phyloP scores from a whole-genome alignment of 2,888 invertebrate genomes.

The Nowickia ferox region DNA sequence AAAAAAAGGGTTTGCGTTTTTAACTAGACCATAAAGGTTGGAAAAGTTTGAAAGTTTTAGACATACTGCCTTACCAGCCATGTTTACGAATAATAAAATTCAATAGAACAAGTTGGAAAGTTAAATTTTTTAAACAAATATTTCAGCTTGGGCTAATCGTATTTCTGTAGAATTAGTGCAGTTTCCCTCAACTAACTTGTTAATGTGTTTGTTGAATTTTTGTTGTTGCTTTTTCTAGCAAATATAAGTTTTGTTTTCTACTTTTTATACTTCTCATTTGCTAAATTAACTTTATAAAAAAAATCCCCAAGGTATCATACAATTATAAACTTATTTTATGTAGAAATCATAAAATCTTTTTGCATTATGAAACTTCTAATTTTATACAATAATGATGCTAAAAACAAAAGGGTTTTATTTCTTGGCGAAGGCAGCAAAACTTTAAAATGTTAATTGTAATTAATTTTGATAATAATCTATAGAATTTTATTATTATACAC shows the following conservation, averaged over 20 bases:
- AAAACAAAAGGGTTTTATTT: conserved; percentile 16
- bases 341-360: conserved; percentile 6
- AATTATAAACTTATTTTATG: conserved; percentile 1
- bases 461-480: conserved; percentile 50
- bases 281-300: background rate
- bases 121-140: background rate
- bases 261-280: background rate
- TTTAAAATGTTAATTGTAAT: conserved; percentile 30
- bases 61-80: background rate
- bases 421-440: background rate
- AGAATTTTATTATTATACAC: background rate
- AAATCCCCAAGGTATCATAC: background rate
- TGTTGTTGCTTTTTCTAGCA: background rate
- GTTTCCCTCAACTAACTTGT: background rate
- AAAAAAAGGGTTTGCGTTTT: conserved; percentile 41
- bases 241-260: background rate
- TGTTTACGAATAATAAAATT: background rate
- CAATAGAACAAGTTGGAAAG: background rate
- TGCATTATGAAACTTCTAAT: background rate
- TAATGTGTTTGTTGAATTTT: background rate
- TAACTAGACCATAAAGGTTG: conserved; percentile 2
- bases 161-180: background rate
- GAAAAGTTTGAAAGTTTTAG: background rate
- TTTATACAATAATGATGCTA: background rate
- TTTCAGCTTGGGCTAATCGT: background rate